Evolutionary conservation across 2,113 vertebrate species (phyloP), one percentile per base, ranked within the genome.

Genomic region (Dascyllus trimaculatus): DNA sequence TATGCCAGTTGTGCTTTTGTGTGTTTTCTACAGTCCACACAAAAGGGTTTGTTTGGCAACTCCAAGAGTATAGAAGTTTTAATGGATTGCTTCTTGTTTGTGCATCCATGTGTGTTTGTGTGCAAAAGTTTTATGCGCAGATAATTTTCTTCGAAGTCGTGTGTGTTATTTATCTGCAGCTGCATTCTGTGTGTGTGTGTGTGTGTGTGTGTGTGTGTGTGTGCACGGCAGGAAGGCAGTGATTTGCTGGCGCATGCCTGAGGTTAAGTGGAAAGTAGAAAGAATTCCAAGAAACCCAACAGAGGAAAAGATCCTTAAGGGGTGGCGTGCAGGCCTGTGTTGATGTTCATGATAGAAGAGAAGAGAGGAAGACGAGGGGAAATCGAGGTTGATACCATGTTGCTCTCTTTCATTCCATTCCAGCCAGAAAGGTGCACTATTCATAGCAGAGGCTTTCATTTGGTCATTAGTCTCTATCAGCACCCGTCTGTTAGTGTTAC

Each of bases 401-500:
- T 84, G 81, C 62, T 82, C 40, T 65, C 60, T 59, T 76, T 70
- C 29, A 52, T 52, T 79, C 59, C 26, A 51, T 71, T 79, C 61
- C 71, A 57, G 35, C 46, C 80, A 85, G 81, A 65, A 83, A 86
- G 78, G 79, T 81, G 74, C 81, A 70, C 66, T 63, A 80, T 74
- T 89, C 82, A 76, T 80, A 81, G 54, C 73, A 62, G 69, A 61
- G 68, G 81, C 90, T 91, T 93, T 90, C 85, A 91, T 92, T 86
- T 82, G 63, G 82, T 85, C 92, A 89, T 93, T 91, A 87, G 86
- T 93, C 90, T 93, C 85, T 75, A 92, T 92, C 89, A 91, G 81
- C 59, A 35, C 67, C 80, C 72, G 77, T 92, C 93, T 90, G 84
- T 85, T 86, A 88, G 82, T 71, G 81, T 91, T 88, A 87, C 78